Evolutionary conservation across 2,113 vertebrate genomes (phyloP).

Genomic region (Ceratotherium simum): DNA sequence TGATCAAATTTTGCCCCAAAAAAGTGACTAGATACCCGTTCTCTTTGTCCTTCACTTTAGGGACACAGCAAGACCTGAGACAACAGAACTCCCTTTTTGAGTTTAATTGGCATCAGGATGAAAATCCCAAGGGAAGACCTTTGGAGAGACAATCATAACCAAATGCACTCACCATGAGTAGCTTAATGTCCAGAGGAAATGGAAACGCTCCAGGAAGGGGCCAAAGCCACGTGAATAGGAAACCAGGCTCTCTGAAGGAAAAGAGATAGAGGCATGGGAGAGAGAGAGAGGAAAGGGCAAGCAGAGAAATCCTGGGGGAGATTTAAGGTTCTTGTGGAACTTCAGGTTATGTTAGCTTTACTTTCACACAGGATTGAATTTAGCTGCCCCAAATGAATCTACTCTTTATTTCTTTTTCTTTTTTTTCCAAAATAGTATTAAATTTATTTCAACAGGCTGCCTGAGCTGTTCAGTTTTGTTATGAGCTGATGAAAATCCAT

Average conservation of each 20-base stretch:
- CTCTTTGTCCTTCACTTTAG: neutral
- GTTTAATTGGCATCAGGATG: neutral
- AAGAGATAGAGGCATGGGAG: neutral
- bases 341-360: slow-evolving; percentile 70
- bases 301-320: neutral
- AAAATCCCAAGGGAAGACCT: neutral
- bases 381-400: slow-evolving; percentile 80
- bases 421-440: slow-evolving; percentile 76
- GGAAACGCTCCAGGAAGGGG: neutral
- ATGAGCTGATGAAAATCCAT: slow-evolving; percentile 85
- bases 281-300: neutral
- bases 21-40: neutral
- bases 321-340: slow-evolving; percentile 63
- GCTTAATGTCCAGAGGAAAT: neutral
- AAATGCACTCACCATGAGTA: neutral
- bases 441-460: slow-evolving; percentile 84
- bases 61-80: neutral
- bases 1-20: neutral
- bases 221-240: neutral
- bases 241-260: neutral
- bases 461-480: slow-evolving; percentile 83
- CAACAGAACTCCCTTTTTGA: neutral
- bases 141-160: neutral
- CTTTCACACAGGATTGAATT: slow-evolving; percentile 67
- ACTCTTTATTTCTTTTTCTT: slow-evolving; percentile 54